Conservation (phyloP, 2,797 vertebrate genomes). For the Limnodromus scolopaceus region DNA sequence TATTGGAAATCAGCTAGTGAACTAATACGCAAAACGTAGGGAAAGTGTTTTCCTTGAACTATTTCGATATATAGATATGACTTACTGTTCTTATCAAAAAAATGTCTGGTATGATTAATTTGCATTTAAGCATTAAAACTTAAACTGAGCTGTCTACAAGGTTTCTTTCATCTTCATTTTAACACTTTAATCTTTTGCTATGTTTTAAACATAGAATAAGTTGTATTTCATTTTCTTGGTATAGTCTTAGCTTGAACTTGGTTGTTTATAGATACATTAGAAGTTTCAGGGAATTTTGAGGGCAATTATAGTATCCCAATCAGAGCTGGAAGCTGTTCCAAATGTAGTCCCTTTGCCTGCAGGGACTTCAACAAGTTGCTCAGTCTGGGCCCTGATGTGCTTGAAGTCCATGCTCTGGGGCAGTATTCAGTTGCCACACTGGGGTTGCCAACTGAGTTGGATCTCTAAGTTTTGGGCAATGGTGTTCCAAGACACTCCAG, state of each 20-base stretch:
- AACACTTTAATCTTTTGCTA: neutral
- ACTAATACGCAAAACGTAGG: neutral
- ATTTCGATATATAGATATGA: neutral
- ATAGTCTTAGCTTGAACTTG: neutral
- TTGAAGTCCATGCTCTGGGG: neutral
- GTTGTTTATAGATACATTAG: neutral
- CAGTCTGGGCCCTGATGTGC: neutral
- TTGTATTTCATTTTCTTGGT: neutral
- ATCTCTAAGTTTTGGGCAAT: neutral
- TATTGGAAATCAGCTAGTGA: neutral
- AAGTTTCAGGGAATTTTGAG: neutral
- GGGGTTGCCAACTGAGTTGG: neutral
- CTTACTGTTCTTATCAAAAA: constrained; percentile 16
- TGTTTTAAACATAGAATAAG: neutral
- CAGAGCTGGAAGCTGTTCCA: neutral
- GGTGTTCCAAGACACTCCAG: fast-evolving
- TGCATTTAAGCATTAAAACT: neutral
- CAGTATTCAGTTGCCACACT: neutral
- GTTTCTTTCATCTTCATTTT: neutral
- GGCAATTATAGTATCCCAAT: neutral
- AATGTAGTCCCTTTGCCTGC: neutral
- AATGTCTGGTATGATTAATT: neutral
- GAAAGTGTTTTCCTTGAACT: neutral
- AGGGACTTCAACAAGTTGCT: neutral
- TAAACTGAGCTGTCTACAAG: constrained; percentile 10